Evolutionary conservation across 2,888 invertebrate species (phyloP).

Genomic region (Agrochola circellaris): DNA sequence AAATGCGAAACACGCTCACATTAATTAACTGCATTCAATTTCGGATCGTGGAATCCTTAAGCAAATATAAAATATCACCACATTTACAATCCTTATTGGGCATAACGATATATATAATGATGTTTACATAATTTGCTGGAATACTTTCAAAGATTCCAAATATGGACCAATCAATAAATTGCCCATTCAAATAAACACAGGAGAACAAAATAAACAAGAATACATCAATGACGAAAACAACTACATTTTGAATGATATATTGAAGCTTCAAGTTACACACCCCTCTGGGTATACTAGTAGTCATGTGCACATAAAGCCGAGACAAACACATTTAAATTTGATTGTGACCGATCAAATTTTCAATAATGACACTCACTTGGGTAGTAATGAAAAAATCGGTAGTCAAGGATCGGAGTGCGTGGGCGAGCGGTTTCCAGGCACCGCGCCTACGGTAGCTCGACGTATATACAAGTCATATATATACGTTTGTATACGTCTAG

Average conservation of each 20-base stretch:
- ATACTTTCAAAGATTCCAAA: conserved; percentile 10
- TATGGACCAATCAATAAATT: conserved; percentile 20
- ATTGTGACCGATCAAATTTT: conserved; percentile 43
- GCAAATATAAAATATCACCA: conserved; percentile 24
- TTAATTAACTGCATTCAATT: conserved; percentile 18
- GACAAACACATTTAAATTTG: background rate
- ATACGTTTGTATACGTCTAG: conserved; percentile 18
- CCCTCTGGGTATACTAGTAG: background rate
- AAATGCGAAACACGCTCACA: conserved; percentile 36
- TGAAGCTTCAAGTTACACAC: background rate
- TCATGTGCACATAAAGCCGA: background rate
- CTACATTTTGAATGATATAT: background rate
- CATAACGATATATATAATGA: background rate
- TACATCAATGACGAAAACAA: conserved; percentile 8
- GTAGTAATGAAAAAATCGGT: conserved; percentile 54
- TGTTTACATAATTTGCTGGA: background rate
- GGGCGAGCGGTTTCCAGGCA: conserved; percentile 66
- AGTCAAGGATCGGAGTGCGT: conserved; percentile 55
- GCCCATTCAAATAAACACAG: conserved; percentile 3
- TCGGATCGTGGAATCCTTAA: background rate
- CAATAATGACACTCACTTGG: conserved; percentile 35
- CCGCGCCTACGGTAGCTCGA: conserved; percentile 39
- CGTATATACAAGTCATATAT: conserved; percentile 22
- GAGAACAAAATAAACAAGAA: background rate
- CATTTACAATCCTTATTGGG: background rate